Percentiles rank a stretch among this genome's conserved stretches.
These are phyloP conservation scores for Tortrix viridana DNA, from an alignment of 2,888 invertebrate genomes.

Conservation along the genomic window DNA sequence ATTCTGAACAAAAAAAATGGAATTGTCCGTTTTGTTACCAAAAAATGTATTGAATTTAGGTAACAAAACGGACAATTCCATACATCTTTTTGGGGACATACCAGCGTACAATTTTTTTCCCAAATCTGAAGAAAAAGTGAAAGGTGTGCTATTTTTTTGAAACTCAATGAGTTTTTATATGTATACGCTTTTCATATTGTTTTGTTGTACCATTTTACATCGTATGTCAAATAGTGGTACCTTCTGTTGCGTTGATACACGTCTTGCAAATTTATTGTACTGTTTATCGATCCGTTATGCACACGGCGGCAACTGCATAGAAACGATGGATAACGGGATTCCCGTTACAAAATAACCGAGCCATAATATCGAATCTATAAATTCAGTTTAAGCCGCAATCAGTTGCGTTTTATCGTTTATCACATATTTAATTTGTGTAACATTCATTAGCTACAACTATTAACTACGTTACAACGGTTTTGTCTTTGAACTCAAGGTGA, in stretches of 20 bases:
- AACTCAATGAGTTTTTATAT: too few species aligned
- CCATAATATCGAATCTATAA: slow-evolving; percentile 27
- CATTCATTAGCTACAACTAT: not conserved
- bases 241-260: not conserved
- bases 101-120: too few species aligned
- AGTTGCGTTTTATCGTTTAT: slow-evolving; percentile 8
- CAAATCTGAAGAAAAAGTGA: too few species aligned
- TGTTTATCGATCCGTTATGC: slow-evolving; percentile 44
- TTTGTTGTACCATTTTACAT: too few species aligned
- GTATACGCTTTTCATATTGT: too few species aligned
- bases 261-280: slow-evolving; percentile 19
- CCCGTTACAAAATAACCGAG: slow-evolving; percentile 24
- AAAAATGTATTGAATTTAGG: too few species aligned
- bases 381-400: slow-evolving; percentile 20
- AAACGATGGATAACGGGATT: slow-evolving; percentile 36
- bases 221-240: too few species aligned
- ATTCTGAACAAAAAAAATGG: too few species aligned
- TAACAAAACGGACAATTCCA: too few species aligned
- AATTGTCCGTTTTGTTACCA: too few species aligned
- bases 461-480: not conserved
- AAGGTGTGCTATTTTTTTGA: too few species aligned
- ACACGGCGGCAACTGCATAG: slow-evolving; percentile 41
- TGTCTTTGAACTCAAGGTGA: not conserved
- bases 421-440: not conserved
- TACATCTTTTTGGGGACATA: too few species aligned